Base-by-base conservation (phyloP, 2,797 vertebrate species). In the Ispidina lecontei region DNA sequence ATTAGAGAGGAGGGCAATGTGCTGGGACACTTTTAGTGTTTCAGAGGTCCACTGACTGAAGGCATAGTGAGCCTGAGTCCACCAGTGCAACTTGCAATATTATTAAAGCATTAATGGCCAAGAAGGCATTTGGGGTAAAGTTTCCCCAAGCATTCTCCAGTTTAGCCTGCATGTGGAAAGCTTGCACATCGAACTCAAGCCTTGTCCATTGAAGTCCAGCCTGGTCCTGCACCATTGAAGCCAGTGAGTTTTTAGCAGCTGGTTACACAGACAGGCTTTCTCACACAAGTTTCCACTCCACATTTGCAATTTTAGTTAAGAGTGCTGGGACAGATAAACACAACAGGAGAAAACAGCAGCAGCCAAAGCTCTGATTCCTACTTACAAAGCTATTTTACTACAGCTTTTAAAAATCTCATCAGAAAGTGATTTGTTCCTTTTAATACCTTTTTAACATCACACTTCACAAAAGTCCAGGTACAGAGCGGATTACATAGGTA, bases 1-100 rank as follows among this genome's bases (percentile, higher is more conserved):
- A 56, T 95, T 91, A 91, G 55, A 33, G 71, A 90, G 71, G 58
- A 94, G 80, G 77, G 65, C 65, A 70, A 44, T 59, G 29, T 26
- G 59, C 78, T 44, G 86, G 77, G 89, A 91, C 31, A 68, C 0
- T 22, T 51, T 59, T 28, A 41, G 62, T 2, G 0, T 73, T 90
- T 59, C 52, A 67, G 65, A 67, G 51, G 31, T 33, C 63, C n/a
- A 4, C 69, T 41, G 20, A 16, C 65, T 70, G 62, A 69, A 77
- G 64, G 23, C 31, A 12, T 2, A 9, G 70, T 3, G 41, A 91
- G 58, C 44, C 60, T 39, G 60, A 87, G 80, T 62, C n/a, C 64
- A 20, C 23, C 37, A 43, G 37, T 11, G 15, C n/a, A 70, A 75
- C 26, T 12, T 41, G n/a, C 22, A 59, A 46, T 69, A 20, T 49